Percentiles rank a stretch among this genome's conserved stretches.
These are phyloP conservation scores for Anser cygnoides DNA, from an alignment of 2,113 vertebrate species.

Conservation along the genomic window DNA sequence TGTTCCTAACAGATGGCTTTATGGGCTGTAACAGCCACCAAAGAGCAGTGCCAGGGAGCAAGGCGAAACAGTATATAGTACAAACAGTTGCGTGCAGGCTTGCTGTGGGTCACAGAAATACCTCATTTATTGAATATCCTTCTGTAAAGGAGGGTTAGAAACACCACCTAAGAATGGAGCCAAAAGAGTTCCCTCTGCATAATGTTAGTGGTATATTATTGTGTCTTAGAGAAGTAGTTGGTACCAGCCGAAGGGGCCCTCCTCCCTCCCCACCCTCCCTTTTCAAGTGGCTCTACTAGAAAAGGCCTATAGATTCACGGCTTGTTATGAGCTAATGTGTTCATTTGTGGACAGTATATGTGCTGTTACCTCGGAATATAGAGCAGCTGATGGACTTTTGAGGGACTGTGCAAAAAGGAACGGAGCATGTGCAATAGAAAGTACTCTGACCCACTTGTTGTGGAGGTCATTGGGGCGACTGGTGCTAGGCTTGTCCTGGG, in stretches of 20 bases:
- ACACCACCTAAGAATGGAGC: conserved; percentile 9
- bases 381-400: background rate
- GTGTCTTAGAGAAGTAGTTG: conserved; percentile 6
- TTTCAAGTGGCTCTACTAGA: background rate
- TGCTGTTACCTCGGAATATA: conserved; percentile 21
- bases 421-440: background rate
- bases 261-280: background rate
- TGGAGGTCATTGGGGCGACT: background rate
- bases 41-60: conserved; percentile 53
- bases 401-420: background rate
- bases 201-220: background rate
- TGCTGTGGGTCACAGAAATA: conserved; percentile 46
- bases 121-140: conserved; percentile 32
- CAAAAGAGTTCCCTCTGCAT: conserved; percentile 8
- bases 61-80: conserved; percentile 55
- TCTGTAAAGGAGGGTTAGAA: conserved; percentile 17
- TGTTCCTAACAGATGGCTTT: conserved; percentile 66
- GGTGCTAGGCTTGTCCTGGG: background rate
- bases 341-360: background rate
- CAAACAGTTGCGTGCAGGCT: conserved; percentile 46
- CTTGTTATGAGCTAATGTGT: background rate
- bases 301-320: conserved; percentile 3
- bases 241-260: conserved; percentile 13
- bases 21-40: conserved; percentile 51
- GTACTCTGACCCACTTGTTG: background rate